Percentiles rank a stretch among this genome's conserved stretches.
Evolutionary conservation across 2,797 vertebrate species (phyloP).

Genomic region (Rhabdophis nuchalis): DNA sequence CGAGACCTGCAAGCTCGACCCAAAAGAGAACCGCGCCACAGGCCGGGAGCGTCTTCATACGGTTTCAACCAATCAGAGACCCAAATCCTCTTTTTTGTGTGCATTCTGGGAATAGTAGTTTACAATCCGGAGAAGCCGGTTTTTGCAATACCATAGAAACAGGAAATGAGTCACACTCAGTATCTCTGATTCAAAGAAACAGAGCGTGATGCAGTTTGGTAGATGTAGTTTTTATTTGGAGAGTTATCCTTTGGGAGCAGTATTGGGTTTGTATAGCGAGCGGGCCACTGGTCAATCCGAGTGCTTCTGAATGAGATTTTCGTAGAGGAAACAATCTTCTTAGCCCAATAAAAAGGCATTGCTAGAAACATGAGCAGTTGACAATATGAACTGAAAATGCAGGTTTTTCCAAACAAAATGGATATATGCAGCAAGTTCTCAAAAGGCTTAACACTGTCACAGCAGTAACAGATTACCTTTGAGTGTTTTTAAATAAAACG

Average conservation of each 20-base stretch:
- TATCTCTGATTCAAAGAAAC: not conserved
- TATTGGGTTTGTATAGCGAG: not conserved
- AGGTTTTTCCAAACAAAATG: not conserved
- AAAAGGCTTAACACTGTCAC: not conserved
- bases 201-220: not conserved
- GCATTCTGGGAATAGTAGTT: conserved; percentile 39
- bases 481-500: not conserved
- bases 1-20: not conserved
- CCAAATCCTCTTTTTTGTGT: not conserved
- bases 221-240: not conserved
- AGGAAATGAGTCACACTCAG: not conserved
- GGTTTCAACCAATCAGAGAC: not conserved
- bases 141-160: not conserved
- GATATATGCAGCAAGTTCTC: not conserved
- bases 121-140: not conserved
- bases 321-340: not conserved
- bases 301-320: not conserved
- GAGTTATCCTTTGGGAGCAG: too few relatives aligned
- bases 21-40: conserved; percentile 21
- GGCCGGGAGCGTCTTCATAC: not conserved
- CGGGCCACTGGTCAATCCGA: not conserved
- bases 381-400: not conserved
- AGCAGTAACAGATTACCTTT: not conserved
- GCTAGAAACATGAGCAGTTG: not conserved
- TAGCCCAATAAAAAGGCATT: not conserved